Conservation (phyloP, 2,113 vertebrate genomes). For the Percina caprodes region DNA sequence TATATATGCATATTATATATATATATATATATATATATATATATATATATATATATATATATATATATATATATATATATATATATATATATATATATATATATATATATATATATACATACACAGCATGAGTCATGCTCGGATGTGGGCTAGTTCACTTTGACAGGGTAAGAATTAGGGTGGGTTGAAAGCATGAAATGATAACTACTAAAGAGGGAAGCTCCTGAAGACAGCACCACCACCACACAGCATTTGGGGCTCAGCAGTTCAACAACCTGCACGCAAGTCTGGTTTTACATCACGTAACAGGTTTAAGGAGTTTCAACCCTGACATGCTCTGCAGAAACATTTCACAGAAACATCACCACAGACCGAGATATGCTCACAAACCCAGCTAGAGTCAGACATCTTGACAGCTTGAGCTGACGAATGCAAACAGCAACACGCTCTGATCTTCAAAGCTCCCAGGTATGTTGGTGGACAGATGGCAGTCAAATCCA, state of each 20-base stretch:
- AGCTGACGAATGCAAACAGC: conserved; percentile 56
- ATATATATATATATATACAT: neutral
- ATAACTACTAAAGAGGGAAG: conserved; percentile 21
- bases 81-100: neutral
- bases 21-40: neutral
- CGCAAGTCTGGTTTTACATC: conserved; percentile 6
- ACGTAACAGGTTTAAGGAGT: neutral
- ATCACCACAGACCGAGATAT: conserved; percentile 36
- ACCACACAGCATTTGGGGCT: conserved; percentile 26
- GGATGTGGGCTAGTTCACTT: conserved; percentile 36
- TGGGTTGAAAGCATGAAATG: conserved; percentile 46
- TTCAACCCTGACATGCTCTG: conserved; percentile 54
- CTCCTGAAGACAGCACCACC: conserved; percentile 42
- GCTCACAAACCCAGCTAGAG: conserved; percentile 32
- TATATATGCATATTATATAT: neutral
- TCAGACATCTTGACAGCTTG: conserved; percentile 38
- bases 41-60: no score
- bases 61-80: neutral
- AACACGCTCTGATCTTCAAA: conserved; percentile 45
- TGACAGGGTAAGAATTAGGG: conserved; percentile 35
- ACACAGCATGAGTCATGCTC: conserved; percentile 57
- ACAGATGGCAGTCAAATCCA: conserved; percentile 65
- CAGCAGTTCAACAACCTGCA: conserved; percentile 35
- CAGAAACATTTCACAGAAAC: conserved; percentile 38
- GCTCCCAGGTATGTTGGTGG: conserved; percentile 49